Evolutionary conservation across 2,113 vertebrate genomes (phyloP).

Genomic region (Callocephalon fimbriatum): DNA sequence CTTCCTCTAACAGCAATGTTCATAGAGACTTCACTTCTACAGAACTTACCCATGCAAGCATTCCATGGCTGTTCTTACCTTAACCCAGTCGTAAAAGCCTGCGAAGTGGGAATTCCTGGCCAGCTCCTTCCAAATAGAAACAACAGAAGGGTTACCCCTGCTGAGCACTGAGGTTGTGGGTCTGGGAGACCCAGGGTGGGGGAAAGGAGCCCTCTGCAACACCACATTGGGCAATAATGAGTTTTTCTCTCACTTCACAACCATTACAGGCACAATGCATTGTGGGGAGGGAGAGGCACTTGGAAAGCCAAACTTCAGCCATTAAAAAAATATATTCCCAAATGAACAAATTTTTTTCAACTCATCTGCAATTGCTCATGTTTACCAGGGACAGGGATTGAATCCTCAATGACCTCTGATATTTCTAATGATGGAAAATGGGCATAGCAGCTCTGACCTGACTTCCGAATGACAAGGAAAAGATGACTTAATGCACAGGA

Average conservation of each 20-base stretch:
- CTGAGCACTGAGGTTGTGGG: background rate
- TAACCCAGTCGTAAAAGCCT: constrained; percentile 77
- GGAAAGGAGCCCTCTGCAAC: background rate
- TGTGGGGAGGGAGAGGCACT: background rate
- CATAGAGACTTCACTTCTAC: background rate
- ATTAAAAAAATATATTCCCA: background rate
- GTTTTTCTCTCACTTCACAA: background rate
- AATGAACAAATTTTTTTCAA: background rate
- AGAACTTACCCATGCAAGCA: background rate
- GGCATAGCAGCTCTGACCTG: background rate
- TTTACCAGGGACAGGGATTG: background rate
- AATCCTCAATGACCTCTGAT: background rate
- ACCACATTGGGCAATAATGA: background rate
- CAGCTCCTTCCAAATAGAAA: constrained; percentile 83
- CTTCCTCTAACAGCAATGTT: background rate
- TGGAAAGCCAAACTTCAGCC: background rate
- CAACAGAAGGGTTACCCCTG: background rate
- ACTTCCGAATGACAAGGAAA: background rate
- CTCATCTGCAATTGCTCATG: background rate
- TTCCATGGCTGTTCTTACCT: constrained; percentile 72
- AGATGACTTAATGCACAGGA: background rate
- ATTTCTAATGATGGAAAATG: background rate
- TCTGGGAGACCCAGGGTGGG: background rate
- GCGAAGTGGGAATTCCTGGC: constrained; percentile 75
- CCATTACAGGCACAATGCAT: background rate